Conservation (phyloP, 2,797 vertebrate genomes). For the Ctenosaura bakeri region DNA sequence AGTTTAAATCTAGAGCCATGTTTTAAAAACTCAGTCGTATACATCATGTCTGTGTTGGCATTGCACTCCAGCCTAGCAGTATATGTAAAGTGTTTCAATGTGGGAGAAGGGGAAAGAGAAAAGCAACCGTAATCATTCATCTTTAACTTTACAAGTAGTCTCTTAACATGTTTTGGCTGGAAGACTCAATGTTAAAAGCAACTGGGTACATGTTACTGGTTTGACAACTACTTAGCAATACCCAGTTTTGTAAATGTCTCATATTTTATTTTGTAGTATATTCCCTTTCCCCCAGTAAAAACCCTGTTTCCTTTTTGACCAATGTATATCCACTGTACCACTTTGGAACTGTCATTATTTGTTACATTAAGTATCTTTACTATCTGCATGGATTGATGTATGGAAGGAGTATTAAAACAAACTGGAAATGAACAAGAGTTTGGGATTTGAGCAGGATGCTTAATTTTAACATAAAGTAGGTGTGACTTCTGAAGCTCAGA, state of each 20-base stretch:
- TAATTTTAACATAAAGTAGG: constrained; percentile 81
- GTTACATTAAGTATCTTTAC: constrained; percentile 79
- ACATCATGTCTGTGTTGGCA: constrained; percentile 76
- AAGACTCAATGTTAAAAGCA: constrained; percentile 74
- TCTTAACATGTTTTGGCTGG: constrained; percentile 77
- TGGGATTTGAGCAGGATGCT: constrained; percentile 75
- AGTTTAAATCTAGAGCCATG: constrained; percentile 85
- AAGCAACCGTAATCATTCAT: constrained; percentile 71
- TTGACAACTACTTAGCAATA: constrained; percentile 79
- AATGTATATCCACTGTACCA: constrained; percentile 79
- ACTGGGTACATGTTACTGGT: constrained; percentile 76
- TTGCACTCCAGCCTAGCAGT: constrained; percentile 77
- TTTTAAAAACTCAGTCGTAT: constrained; percentile 65
- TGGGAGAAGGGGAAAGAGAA: constrained; percentile 67
- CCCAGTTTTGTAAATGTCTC: constrained; percentile 77
- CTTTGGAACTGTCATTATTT: constrained; percentile 76
- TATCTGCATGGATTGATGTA: constrained; percentile 83
- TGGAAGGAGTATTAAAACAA: constrained; percentile 78
- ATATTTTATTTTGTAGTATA: constrained; percentile 77
- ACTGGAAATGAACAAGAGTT: constrained; percentile 69
- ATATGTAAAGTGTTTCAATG: constrained; percentile 73
- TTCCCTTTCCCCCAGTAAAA: constrained; percentile 60
- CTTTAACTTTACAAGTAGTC: constrained; percentile 66
- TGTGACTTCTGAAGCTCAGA: constrained; percentile 78
- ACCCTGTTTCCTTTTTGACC: constrained; percentile 69